A percentile compares a stretch with the other conserved stretches of the same genome.
phyloP scores from a whole-genome alignment of 92 coral and sea anemone genomes.

The Zoanthus gigantus region DNA sequence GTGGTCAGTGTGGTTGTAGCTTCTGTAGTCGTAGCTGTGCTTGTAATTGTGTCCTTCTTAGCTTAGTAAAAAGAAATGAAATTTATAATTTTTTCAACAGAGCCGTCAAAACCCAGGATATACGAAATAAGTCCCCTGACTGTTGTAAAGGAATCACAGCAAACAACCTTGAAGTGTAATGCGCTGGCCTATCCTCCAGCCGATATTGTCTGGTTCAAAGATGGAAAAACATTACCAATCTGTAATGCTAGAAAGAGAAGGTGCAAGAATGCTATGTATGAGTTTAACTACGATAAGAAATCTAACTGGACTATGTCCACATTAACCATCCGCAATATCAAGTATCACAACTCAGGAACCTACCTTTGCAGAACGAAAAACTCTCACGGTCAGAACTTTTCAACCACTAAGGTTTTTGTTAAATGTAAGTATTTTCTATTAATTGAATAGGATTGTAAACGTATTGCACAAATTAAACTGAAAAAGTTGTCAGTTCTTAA shows the following conservation, averaged over 20 bases:
- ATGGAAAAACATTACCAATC: constrained; percentile 25
- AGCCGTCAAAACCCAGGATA: constrained; percentile 32
- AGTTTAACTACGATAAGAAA: background rate
- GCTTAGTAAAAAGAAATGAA: background rate
- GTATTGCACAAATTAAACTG: too few species aligned
- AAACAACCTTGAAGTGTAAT: constrained; percentile 13
- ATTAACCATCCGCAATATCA: constrained; percentile 32
- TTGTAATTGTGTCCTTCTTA: background rate
- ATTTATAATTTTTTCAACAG: background rate
- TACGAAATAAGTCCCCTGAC: background rate
- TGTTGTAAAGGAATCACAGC: background rate
- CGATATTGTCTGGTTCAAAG: constrained; percentile 50
- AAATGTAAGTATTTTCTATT: constrained; percentile 44
- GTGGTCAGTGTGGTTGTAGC: too few species aligned
- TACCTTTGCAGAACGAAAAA: constrained; percentile 59
- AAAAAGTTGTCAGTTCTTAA: too few species aligned
- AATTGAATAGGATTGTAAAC: too few species aligned
- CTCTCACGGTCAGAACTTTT: constrained; percentile 19
- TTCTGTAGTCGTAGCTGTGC: too few species aligned
- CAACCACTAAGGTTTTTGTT: constrained; percentile 24
- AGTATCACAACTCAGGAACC: constrained; percentile 45
- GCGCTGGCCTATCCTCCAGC: constrained; percentile 52
- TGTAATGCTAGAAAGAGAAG: background rate
- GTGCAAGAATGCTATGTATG: background rate
- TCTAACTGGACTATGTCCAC: constrained; percentile 34